Conservation (phyloP, 2,113 vertebrate genomes). For the Thamnaconus septentrionalis region DNA sequence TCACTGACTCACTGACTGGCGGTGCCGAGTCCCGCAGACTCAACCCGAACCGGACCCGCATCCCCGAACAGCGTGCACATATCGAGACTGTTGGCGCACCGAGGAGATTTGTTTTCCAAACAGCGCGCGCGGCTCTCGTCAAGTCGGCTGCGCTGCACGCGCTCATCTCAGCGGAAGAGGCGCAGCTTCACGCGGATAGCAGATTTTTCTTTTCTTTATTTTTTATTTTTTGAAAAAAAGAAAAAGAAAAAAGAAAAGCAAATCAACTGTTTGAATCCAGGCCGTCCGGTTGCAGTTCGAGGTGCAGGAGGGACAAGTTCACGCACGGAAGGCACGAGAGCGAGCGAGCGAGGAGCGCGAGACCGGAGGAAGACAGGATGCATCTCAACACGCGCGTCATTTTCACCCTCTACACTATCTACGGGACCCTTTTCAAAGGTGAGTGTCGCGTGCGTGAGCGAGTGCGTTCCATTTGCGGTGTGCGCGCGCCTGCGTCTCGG, state of each 20-base stretch:
- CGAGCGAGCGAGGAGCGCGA: too few relatives aligned
- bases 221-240: too few relatives aligned
- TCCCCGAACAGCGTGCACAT: too few relatives aligned
- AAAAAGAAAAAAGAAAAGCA: too few relatives aligned
- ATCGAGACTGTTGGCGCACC: too few relatives aligned
- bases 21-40: conserved; percentile 20
- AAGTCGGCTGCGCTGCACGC: too few relatives aligned
- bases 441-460: conserved; percentile 35
- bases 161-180: too few relatives aligned
- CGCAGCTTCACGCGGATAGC: too few relatives aligned
- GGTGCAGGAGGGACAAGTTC: conserved; percentile 49
- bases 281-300: conserved; percentile 45
- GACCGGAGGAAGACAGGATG: conserved; percentile 60
- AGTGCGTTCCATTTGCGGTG: neutral
- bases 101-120: too few relatives aligned
- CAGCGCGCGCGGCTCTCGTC: too few relatives aligned
- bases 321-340: conserved; percentile 22
- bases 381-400: conserved; percentile 67
- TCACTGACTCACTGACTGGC: neutral
- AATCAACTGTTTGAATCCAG: conserved; percentile 13
- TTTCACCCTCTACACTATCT: conserved; percentile 72
- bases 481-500: too few relatives aligned
- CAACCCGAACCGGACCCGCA: neutral
- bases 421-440: conserved; percentile 75
- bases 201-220: too few relatives aligned